Evolutionary conservation across 2,113 vertebrate genomes (phyloP).

Genomic region (Passer montanus): DNA sequence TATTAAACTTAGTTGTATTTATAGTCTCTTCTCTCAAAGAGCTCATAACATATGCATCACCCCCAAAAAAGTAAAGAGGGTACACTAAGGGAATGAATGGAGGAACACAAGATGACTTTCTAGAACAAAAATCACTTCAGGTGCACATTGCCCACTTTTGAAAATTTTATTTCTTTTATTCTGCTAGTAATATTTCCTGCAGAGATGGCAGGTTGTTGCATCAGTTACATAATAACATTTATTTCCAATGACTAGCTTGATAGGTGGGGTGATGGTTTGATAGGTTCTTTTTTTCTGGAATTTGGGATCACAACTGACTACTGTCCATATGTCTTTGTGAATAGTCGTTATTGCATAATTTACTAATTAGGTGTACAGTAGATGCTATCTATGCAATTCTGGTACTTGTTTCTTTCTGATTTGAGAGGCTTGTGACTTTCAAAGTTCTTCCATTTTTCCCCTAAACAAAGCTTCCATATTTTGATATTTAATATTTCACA

Average conservation of each 20-base stretch:
- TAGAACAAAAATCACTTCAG: neutral
- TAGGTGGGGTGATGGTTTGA: neutral
- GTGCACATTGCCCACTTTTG: fast-evolving
- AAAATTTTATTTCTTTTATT: neutral
- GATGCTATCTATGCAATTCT: neutral
- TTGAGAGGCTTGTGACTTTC: neutral
- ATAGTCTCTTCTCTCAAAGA: neutral
- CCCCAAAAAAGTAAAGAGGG: neutral
- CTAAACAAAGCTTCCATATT: neutral
- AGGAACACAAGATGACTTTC: neutral
- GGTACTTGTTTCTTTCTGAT: neutral
- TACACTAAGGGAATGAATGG: neutral
- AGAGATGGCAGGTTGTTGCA: neutral
- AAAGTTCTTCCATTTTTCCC: neutral
- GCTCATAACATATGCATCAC: fast-evolving
- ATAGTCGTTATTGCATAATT: neutral
- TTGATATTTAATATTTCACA: neutral
- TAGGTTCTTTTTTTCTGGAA: neutral
- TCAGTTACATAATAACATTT: neutral
- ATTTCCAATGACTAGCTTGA: neutral
- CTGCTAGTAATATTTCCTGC: neutral
- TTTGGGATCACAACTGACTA: neutral
- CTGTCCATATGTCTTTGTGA: neutral
- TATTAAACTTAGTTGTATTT: neutral
- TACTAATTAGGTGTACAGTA: neutral